A percentile compares a stretch with the other conserved stretches of the same genome.
Evolutionary conservation across 2,888 invertebrate species (phyloP).

Genomic region (Orchestes rusci): DNA sequence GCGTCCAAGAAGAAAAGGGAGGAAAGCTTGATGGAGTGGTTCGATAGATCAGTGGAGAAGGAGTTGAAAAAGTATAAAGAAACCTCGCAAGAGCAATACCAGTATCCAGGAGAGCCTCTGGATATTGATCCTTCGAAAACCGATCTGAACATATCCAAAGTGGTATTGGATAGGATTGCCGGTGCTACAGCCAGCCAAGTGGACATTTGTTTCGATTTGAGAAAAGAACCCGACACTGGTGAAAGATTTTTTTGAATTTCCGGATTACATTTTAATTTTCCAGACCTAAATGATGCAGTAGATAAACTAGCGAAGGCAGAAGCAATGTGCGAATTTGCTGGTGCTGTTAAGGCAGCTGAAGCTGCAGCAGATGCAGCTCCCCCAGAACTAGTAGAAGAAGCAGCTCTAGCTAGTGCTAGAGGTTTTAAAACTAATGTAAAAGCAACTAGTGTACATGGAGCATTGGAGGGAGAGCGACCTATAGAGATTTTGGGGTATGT

Average conservation of each 20-base stretch:
- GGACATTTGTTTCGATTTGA: constrained; percentile 34
- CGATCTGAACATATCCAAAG: constrained; percentile 24
- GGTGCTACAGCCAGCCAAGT: constrained; percentile 37
- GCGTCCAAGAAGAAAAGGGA: constrained; percentile 9
- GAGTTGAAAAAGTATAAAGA: constrained; percentile 34
- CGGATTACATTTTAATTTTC: constrained; percentile 2
- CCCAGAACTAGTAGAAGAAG: constrained; percentile 44
- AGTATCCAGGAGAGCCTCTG: constrained; percentile 5
- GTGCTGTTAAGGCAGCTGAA: constrained; percentile 44
- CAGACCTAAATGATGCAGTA: constrained; percentile 41
- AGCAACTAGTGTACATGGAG: constrained; percentile 30
- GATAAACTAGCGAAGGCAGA: constrained; percentile 44
- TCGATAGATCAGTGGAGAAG: constrained; percentile 36
- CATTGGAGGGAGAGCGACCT: constrained; percentile 39
- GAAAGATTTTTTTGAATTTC: constrained; percentile 4
- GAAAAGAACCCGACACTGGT: constrained; percentile 35
- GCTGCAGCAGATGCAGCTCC: constrained; percentile 43
- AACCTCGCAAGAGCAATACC: neutral
- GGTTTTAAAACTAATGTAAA: constrained; percentile 37
- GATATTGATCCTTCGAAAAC: neutral
- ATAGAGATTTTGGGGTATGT: constrained; percentile 46
- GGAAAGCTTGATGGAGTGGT: constrained; percentile 32
- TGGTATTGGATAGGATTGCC: constrained; percentile 29
- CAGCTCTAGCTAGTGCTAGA: constrained; percentile 43
- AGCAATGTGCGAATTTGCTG: constrained; percentile 43